A percentile compares a stretch with the other conserved stretches of the same genome.
phyloP scores from a whole-genome alignment of 2,888 invertebrate species.

The Loripinus fragilis region DNA sequence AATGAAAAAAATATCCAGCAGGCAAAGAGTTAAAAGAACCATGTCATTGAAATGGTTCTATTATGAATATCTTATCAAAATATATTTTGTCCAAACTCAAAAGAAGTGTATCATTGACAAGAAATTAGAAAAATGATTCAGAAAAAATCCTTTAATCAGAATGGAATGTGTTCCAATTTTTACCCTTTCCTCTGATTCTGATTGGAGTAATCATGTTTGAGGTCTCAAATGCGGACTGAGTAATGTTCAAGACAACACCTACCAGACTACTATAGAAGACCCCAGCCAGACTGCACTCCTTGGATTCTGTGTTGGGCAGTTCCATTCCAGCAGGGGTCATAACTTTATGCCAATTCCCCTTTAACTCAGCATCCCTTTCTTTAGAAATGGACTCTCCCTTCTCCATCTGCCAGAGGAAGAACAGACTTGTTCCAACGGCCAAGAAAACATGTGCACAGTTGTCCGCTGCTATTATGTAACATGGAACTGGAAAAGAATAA shows the following conservation, averaged over 20 bases:
- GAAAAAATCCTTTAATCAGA: too few species aligned
- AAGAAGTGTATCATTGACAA: too few species aligned
- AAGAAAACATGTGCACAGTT: constrained; percentile 75
- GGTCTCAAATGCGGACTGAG: too few species aligned
- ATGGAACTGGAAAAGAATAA: constrained; percentile 15
- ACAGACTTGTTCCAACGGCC: constrained; percentile 61
- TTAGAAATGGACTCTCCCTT: constrained; percentile 59
- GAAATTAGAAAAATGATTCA: too few species aligned
- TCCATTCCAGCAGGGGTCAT: constrained; percentile 67
- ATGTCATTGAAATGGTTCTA: too few species aligned
- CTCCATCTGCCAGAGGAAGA: constrained; percentile 77
- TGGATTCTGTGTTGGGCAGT: constrained; percentile 65
- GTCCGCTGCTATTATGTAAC: constrained; percentile 69
- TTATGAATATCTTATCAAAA: too few species aligned
- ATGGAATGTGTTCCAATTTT: too few species aligned
- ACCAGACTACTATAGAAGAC: constrained; percentile 75
- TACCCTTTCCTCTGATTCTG: too few species aligned
- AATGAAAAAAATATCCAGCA: too few species aligned
- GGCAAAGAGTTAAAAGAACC: too few species aligned
- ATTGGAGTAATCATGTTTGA: too few species aligned
- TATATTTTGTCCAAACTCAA: too few species aligned
- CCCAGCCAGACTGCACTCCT: constrained; percentile 67
- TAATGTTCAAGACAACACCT: constrained; percentile 11
- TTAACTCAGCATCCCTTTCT: constrained; percentile 65
- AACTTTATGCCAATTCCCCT: constrained; percentile 76